Percentiles rank a stretch among this genome's conserved stretches.
phyloP scores from a whole-genome alignment of 2,797 vertebrate species.

The Sebastiscus tertius region DNA sequence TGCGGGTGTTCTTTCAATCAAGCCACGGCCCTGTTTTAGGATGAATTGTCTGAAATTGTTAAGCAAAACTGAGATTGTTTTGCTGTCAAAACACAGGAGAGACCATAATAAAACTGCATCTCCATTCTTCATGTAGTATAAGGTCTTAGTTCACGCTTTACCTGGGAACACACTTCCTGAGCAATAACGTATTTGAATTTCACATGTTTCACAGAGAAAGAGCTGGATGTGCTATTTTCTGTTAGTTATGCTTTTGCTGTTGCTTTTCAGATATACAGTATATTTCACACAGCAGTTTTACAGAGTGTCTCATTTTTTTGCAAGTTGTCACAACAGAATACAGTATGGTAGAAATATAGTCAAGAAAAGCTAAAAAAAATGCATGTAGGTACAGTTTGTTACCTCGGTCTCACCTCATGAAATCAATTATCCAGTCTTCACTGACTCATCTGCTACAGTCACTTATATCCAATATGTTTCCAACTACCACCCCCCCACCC shows the following conservation, averaged over 20 bases:
- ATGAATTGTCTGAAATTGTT: constrained; percentile 50
- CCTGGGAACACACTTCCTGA: not conserved
- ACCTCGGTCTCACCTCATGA: not conserved
- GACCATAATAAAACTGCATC: constrained; percentile 30
- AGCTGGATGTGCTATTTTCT: not conserved
- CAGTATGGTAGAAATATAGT: not conserved
- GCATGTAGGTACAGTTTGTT: not conserved
- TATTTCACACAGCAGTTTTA: not conserved
- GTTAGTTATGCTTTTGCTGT: not conserved
- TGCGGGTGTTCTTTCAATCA: constrained; percentile 71
- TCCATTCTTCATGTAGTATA: not conserved
- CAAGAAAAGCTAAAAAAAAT: not conserved
- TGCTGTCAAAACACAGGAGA: constrained; percentile 32
- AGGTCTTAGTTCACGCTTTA: not conserved
- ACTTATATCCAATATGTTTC: not conserved
- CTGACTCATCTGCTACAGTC: not conserved
- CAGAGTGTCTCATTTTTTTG: not conserved
- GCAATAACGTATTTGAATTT: not conserved
- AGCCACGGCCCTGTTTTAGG: constrained; percentile 28
- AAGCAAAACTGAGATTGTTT: constrained; percentile 25
- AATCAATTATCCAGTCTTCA: constrained; percentile 2
- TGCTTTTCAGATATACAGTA: not conserved
- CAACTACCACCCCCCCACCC: not conserved
- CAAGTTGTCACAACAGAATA: not conserved
- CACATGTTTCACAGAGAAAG: not conserved